These are phyloP conservation scores for Axis porcinus DNA, from an alignment of 2,113 vertebrate species.

Conservation along the genomic window DNA sequence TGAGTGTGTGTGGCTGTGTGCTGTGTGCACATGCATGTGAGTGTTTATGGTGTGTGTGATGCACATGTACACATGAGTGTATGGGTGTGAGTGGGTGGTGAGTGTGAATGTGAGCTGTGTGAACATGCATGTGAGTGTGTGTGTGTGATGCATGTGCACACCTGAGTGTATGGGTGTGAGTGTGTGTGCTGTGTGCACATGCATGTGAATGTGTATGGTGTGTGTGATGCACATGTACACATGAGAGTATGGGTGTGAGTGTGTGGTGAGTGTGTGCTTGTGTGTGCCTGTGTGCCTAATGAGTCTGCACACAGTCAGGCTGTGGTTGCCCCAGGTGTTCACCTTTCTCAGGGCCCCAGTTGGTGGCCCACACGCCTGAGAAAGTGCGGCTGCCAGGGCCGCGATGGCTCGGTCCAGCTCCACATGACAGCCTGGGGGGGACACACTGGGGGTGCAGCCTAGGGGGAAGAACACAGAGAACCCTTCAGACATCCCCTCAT, in stretches of 20 bases:
- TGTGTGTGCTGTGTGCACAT: neutral
- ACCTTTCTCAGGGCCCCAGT: slow-evolving; percentile 33
- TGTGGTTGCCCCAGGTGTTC: neutral
- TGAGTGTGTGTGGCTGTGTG: neutral
- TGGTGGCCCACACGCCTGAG: neutral
- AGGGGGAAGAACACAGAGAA: neutral
- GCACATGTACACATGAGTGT: neutral
- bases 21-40: neutral
- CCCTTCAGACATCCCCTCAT: neutral
- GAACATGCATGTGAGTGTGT: neutral
- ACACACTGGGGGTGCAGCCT: slow-evolving; percentile 21
- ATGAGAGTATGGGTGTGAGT: neutral
- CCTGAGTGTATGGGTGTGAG: neutral
- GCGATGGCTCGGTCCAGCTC: slow-evolving; percentile 63
- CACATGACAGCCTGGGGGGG: slow-evolving; percentile 1
- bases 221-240: neutral
- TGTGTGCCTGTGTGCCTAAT: rapidly evolving
- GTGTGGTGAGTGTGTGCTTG: rapidly evolving
- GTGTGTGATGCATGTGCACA: neutral
- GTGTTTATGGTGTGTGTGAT: neutral
- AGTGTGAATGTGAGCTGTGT: neutral
- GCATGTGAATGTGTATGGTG: neutral
- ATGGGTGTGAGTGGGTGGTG: neutral
- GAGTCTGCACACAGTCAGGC: neutral
- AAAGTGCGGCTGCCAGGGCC: slow-evolving; percentile 53